Evolutionary conservation across 2,797 vertebrate genomes (phyloP).

Genomic region (Oreonectes daqikongensis): DNA sequence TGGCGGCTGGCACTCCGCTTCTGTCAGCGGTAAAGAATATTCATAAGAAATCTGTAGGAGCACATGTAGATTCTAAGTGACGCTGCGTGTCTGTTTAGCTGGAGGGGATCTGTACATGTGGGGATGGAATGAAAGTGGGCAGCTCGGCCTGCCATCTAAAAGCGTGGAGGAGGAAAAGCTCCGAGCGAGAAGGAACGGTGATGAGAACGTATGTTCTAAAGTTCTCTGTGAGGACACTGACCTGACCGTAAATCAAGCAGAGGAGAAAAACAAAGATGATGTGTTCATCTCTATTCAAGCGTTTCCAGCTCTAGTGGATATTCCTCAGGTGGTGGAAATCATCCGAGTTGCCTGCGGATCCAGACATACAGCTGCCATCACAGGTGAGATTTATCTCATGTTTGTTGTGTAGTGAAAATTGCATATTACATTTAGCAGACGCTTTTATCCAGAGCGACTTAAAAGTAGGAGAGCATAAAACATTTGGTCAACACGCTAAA

Average conservation of each 20-base stretch:
- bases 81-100: constrained; percentile 66
- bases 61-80: neutral
- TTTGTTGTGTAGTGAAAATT: too few relatives aligned
- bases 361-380: constrained; percentile 87
- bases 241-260: neutral
- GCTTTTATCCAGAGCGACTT: too few relatives aligned
- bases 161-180: constrained; percentile 45
- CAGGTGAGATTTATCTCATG: constrained; percentile 77
- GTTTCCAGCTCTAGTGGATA: neutral
- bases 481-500: too few relatives aligned
- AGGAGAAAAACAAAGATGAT: constrained; percentile 2
- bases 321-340: neutral
- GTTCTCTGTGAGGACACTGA: neutral
- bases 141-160: constrained; percentile 87
- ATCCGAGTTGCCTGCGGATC: constrained; percentile 78
- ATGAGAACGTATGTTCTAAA: neutral
- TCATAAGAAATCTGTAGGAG: neutral
- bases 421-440: too few relatives aligned
- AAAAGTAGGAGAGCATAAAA: too few relatives aligned
- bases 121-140: constrained; percentile 94
- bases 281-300: constrained; percentile 2
- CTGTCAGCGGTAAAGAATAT: constrained; percentile 81
- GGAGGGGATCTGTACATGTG: constrained; percentile 89
- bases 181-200: neutral
- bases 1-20: constrained; percentile 89